These are phyloP conservation scores for Nomada goodeniana DNA, from an alignment of 2,888 invertebrate species.

Conservation along the genomic window DNA sequence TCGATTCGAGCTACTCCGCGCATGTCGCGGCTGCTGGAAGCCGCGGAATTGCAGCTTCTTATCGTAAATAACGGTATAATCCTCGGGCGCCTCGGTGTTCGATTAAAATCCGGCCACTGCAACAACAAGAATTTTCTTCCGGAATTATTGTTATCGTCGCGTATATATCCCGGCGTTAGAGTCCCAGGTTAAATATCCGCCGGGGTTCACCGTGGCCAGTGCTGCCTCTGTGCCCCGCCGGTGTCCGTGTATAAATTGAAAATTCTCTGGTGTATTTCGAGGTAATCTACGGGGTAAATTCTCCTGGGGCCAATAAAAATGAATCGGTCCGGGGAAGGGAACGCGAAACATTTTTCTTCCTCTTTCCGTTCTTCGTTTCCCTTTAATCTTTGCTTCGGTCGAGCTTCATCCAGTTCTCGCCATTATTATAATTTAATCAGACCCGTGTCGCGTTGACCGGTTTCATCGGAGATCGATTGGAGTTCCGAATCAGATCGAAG, in stretches of 20 bases:
- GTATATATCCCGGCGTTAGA: slow-evolving; percentile 53
- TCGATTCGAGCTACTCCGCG: slow-evolving; percentile 25
- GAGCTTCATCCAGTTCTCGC: too few species aligned
- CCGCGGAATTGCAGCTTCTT: slow-evolving; percentile 34
- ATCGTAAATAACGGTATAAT: slow-evolving; percentile 55
- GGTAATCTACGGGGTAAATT: slow-evolving; percentile 60
- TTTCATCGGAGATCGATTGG: background rate
- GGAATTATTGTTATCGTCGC: slow-evolving; percentile 60
- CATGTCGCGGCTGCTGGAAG: background rate
- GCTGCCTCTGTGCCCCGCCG: background rate
- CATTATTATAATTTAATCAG: slow-evolving; percentile 15
- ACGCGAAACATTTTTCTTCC: slow-evolving; percentile 44
- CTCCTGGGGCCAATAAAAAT: slow-evolving; percentile 57
- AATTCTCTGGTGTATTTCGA: slow-evolving; percentile 57
- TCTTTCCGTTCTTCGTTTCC: background rate
- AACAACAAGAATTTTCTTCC: slow-evolving; percentile 51
- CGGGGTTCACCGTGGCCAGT: slow-evolving; percentile 13
- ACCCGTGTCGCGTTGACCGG: background rate
- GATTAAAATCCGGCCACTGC: slow-evolving; percentile 53
- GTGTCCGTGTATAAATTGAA: slow-evolving; percentile 49
- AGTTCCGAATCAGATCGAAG: background rate
- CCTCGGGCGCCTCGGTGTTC: slow-evolving; percentile 32
- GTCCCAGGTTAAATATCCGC: slow-evolving; percentile 55
- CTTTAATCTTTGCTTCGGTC: slow-evolving; percentile 8
- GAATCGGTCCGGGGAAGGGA: slow-evolving; percentile 45